Conservation (phyloP, 1,140 invertebrate species). For the Helicoverpa armigera region DNA sequence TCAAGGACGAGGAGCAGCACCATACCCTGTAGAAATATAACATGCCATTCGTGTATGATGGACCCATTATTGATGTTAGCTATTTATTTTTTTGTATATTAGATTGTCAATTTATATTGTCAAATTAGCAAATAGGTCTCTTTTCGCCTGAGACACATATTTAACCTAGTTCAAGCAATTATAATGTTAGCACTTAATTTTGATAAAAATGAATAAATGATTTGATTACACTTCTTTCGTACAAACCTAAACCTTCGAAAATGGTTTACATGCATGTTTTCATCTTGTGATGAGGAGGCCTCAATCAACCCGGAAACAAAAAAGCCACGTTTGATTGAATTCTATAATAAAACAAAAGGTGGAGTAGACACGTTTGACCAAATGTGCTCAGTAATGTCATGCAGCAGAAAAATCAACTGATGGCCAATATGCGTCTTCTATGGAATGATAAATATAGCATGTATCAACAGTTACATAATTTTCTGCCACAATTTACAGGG, state of each 20-base stretch:
- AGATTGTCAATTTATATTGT: no score
- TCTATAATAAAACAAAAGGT: constrained; percentile 4
- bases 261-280: background rate
- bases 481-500: constrained; percentile 45
- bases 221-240: background rate
- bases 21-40: no score
- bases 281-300: background rate
- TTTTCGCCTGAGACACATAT: no score
- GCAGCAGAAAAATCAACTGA: constrained; percentile 62
- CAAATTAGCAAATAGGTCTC: no score
- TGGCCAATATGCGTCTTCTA: constrained; percentile 66
- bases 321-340: background rate
- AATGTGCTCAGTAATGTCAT: constrained; percentile 51
- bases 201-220: no score
- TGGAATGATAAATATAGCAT: constrained; percentile 63
- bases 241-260: background rate
- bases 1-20: no score
- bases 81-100: no score
- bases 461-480: constrained; percentile 65
- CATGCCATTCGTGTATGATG: no score
- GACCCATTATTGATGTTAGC: no score
- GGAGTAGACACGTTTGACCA: constrained; percentile 49
- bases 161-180: no score
- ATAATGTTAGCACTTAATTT: no score
- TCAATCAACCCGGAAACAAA: background rate